These are phyloP conservation scores for Ameiurus melas DNA, from an alignment of 2,113 vertebrate species.

Conservation along the genomic window DNA sequence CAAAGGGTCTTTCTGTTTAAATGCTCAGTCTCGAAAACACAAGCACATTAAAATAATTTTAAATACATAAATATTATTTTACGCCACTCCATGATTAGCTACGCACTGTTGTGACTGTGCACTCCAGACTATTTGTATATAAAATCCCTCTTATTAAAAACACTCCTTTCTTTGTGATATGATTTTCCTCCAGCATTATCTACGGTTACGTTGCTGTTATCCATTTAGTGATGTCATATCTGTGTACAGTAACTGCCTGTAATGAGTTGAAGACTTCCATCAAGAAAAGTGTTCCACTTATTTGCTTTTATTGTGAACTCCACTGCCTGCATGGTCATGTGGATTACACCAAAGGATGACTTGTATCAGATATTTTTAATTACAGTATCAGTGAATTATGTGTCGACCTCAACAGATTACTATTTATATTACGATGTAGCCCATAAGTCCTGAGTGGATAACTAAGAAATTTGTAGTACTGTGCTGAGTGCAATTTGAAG, in stretches of 20 bases:
- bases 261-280: conserved; percentile 19
- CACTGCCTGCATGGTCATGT: conserved; percentile 27
- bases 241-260: neutral
- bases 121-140: conserved; percentile 9
- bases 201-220: neutral
- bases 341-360: conserved; percentile 56
- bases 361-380: conserved; percentile 20
- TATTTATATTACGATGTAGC: neutral
- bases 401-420: neutral
- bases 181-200: neutral
- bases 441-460: neutral
- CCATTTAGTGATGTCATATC: neutral
- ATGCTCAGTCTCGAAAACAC: neutral
- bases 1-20: neutral
- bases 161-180: conserved; percentile 5
- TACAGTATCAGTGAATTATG: conserved; percentile 5
- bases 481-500: neutral
- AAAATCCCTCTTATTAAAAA: neutral
- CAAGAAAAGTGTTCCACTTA: conserved; percentile 21
- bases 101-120: neutral
- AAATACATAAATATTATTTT: neutral
- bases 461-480: neutral
- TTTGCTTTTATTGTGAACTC: conserved; percentile 52
- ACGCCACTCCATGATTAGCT: neutral
- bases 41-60: neutral